phyloP scores from a whole-genome alignment of 2,888 invertebrate species.

The Phaedon cochleariae region DNA sequence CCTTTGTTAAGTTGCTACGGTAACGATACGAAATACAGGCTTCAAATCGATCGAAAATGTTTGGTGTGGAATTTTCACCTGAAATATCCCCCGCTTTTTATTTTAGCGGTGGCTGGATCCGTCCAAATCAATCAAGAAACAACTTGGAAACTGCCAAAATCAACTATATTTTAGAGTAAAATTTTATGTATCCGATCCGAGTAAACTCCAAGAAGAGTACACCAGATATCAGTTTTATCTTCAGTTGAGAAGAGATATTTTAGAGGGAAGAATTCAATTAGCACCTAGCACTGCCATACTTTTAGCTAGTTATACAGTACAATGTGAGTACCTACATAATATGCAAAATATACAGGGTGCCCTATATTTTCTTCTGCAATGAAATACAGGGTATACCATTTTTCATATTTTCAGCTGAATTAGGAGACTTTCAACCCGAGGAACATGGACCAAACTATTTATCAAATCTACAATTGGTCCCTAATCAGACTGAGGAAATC shows the following conservation, averaged over 20 bases:
- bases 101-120: constrained; percentile 95
- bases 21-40: no score
- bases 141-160: constrained; percentile 70
- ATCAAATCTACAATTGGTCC: constrained; percentile 81
- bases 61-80: no score
- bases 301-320: constrained; percentile 95
- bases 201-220: constrained; percentile 93
- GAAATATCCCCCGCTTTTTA: no score
- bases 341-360: no score
- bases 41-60: no score
- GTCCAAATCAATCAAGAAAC: constrained; percentile 92
- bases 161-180: constrained; percentile 69
- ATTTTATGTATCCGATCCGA: constrained; percentile 98
- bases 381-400: neutral
- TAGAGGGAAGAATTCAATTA: constrained; percentile 85
- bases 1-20: no score
- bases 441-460: constrained; percentile 85
- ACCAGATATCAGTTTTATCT: constrained; percentile 97
- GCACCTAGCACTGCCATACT: constrained; percentile 91
- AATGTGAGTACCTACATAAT: constrained; percentile 83
- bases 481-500: constrained; percentile 87
- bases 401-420: constrained; percentile 74
- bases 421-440: constrained; percentile 92
- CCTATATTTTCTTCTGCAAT: neutral
- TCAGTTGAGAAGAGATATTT: constrained; percentile 91